Evolutionary conservation across 2,888 invertebrate genomes (phyloP).

Genomic region (Patella ulyssiponensis): DNA sequence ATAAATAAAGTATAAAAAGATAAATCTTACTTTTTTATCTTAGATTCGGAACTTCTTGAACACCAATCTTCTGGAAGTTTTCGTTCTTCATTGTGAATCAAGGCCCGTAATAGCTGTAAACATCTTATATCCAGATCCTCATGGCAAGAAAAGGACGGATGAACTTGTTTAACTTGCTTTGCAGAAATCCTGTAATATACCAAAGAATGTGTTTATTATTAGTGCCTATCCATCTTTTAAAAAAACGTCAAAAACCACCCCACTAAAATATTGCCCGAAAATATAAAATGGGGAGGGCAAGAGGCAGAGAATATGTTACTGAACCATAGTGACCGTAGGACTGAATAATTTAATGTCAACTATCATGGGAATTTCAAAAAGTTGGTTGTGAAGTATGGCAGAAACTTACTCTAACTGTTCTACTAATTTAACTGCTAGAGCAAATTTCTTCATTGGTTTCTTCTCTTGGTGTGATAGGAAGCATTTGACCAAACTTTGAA

Average conservation of each 20-base stretch:
- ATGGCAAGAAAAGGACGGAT: conserved; percentile 45
- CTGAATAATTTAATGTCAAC: too few species aligned
- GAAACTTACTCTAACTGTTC: conserved; percentile 66
- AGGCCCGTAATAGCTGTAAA: conserved; percentile 68
- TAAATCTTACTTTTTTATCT: conserved; percentile 57
- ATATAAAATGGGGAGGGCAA: too few species aligned
- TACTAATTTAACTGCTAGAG: conserved; percentile 60
- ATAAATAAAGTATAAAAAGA: not conserved
- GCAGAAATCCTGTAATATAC: conserved; percentile 54
- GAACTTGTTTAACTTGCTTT: conserved; percentile 45
- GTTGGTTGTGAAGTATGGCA: not conserved
- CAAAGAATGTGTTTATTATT: not conserved
- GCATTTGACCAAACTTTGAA: conserved; percentile 66
- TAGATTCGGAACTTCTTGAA: conserved; percentile 51
- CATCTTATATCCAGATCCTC: conserved; percentile 70
- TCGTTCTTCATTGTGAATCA: conserved; percentile 70
- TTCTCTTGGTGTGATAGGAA: conserved; percentile 63
- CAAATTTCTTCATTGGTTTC: conserved; percentile 57
- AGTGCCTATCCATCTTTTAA: too few species aligned
- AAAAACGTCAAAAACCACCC: too few species aligned
- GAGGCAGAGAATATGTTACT: too few species aligned
- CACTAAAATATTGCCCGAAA: too few species aligned
- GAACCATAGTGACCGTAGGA: too few species aligned
- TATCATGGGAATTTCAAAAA: too few species aligned
- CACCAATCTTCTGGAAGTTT: conserved; percentile 69